Evolutionary conservation across 2,888 invertebrate genomes (phyloP).

Genomic region (Ischnura elegans): DNA sequence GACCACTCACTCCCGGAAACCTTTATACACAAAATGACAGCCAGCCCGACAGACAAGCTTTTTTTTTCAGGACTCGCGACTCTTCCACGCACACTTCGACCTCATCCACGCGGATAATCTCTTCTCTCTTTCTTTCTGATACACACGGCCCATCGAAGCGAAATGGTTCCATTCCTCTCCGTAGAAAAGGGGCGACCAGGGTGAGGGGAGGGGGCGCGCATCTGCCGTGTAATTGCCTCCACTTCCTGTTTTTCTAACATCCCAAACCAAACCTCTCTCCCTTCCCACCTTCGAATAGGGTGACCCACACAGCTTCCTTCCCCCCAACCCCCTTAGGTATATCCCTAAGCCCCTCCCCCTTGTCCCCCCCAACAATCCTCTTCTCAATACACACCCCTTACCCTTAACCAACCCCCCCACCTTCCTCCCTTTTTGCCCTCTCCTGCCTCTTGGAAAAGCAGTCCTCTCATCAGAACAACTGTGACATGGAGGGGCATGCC

Average conservation of each 20-base stretch:
- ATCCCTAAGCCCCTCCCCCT: not conserved
- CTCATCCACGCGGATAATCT: conserved; percentile 57
- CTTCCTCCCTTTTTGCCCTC: no score
- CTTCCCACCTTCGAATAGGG: not conserved
- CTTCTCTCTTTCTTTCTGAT: conserved; percentile 43
- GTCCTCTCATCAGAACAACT: no score
- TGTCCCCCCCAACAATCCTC: no score
- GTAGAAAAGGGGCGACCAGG: not conserved
- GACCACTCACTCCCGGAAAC: not conserved
- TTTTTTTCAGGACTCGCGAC: not conserved
- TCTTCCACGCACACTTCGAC: conserved; percentile 12
- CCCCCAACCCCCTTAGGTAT: not conserved
- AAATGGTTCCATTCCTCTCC: not conserved
- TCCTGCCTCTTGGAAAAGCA: no score
- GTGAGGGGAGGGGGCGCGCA: not conserved
- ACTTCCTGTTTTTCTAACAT: conserved; percentile 55
- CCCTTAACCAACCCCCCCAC: not conserved
- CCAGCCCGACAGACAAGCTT: not conserved
- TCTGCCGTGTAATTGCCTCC: conserved; percentile 62
- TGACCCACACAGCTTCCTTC: not conserved
- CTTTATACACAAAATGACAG: not conserved
- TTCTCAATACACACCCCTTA: no score
- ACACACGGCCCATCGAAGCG: conserved; percentile 26
- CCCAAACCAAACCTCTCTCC: not conserved
- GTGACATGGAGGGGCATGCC: no score